phyloP scores from a whole-genome alignment of 1,140 invertebrate species.

The Alviniconcha marisindica region DNA sequence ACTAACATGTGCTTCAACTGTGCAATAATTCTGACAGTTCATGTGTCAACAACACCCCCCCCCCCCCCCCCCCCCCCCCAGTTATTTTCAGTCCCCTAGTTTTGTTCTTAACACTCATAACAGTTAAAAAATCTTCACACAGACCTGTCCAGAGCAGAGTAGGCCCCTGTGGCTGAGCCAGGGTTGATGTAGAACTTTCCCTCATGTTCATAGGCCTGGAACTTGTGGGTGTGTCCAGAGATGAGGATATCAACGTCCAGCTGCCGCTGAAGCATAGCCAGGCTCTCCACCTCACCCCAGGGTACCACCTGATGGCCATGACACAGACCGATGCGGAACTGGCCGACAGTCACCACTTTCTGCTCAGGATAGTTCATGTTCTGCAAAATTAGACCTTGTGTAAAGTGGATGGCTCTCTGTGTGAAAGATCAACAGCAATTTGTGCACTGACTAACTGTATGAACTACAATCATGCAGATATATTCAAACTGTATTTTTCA shows the following conservation, averaged over 20 bases:
- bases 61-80: too few species aligned
- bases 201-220: constrained; percentile 99
- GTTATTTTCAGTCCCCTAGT: too few species aligned
- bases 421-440: too few species aligned
- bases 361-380: constrained; percentile 98
- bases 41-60: too few species aligned
- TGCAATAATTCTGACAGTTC: too few species aligned
- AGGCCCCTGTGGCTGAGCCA: constrained; percentile 98
- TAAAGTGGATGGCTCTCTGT: too few species aligned
- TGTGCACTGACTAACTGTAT: too few species aligned
- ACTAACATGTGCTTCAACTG: too few species aligned
- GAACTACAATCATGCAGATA: too few species aligned
- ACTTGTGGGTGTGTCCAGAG: constrained; percentile 98
- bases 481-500: too few species aligned
- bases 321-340: constrained; percentile 97
- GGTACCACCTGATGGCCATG: constrained; percentile 98
- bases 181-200: constrained; percentile 99
- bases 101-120: too few species aligned
- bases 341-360: constrained; percentile 98
- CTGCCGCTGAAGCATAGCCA: constrained; percentile 96
- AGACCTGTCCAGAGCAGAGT: constrained; percentile 92
- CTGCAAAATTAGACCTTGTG: constrained; percentile 78
- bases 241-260: constrained; percentile 99
- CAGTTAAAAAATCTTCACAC: too few species aligned
- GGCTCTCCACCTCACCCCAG: constrained; percentile 95